A percentile compares a stretch with the other conserved stretches of the same genome.
Conservation (phyloP, 2,888 invertebrate genomes). For the Axea sp. region DNA sequence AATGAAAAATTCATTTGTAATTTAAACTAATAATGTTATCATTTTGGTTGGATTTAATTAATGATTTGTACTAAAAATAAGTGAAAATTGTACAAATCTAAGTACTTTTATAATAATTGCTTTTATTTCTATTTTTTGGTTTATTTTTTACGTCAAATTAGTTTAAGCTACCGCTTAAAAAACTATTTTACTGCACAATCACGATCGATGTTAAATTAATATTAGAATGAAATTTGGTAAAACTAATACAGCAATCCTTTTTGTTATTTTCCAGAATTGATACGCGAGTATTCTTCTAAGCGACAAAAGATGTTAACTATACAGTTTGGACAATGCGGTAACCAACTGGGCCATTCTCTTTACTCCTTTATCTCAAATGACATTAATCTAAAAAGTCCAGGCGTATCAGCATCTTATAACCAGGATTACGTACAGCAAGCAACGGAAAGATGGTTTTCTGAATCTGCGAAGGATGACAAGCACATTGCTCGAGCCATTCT, state of each 20-base stretch:
- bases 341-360: conserved; percentile 80
- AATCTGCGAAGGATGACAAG: conserved; percentile 71
- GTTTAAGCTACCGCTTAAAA: too few species aligned
- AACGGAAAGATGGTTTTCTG: conserved; percentile 79
- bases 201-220: too few species aligned
- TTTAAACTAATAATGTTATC: background rate
- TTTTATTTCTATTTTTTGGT: too few species aligned
- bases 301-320: conserved; percentile 78
- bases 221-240: too few species aligned
- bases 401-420: conserved; percentile 69
- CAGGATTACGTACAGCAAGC: conserved; percentile 74
- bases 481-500: conserved; percentile 79
- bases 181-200: too few species aligned
- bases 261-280: conserved; percentile 18
- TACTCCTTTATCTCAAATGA: conserved; percentile 79
- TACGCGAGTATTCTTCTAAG: too few species aligned
- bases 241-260: too few species aligned
- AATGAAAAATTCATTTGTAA: background rate
- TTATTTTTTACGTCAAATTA: too few species aligned
- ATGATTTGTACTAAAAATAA: too few species aligned
- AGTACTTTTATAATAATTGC: too few species aligned
- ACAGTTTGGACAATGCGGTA: conserved; percentile 82
- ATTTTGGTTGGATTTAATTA: too few species aligned
- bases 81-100: too few species aligned
- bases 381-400: conserved; percentile 69